A percentile compares a stretch with the other conserved stretches of the same genome.
These are phyloP conservation scores for Brachionus plicatilis DNA, from an alignment of 1,140 invertebrate genomes.

Conservation along the genomic window DNA sequence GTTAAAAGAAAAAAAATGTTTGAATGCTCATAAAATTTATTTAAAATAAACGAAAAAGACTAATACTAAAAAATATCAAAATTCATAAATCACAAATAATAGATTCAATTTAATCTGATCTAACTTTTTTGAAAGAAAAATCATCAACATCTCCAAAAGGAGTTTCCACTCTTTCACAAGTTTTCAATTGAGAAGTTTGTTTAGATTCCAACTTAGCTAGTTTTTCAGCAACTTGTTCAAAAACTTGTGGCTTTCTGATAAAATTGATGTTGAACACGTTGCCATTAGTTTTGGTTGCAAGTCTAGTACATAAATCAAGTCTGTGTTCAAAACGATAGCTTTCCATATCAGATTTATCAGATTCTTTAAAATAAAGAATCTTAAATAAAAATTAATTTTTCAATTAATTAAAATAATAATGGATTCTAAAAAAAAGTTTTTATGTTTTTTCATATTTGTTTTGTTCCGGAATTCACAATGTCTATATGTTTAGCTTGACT, in stretches of 20 bases:
- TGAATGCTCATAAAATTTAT: not conserved
- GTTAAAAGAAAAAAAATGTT: not conserved
- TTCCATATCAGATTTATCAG: no score
- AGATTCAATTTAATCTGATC: not conserved
- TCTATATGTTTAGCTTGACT: no score
- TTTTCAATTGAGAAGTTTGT: not conserved
- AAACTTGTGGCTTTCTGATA: not conserved
- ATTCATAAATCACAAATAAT: not conserved
- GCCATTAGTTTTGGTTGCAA: constrained; percentile 8
- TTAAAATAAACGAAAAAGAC: not conserved
- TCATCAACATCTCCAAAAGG: constrained; percentile 37
- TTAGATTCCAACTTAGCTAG: not conserved
- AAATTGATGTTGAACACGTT: constrained; percentile 20
- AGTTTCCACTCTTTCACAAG: constrained; percentile 27
- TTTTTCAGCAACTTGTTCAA: not conserved
- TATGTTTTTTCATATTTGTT: no score
- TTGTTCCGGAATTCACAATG: no score
- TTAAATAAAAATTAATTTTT: no score
- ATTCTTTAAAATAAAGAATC: no score
- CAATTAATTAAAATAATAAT: no score
- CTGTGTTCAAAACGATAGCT: not conserved
- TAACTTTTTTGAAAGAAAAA: not conserved
- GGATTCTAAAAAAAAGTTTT: no score
- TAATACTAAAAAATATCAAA: not conserved
- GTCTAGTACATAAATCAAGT: not conserved